A percentile compares a stretch with the other conserved stretches of the same genome.
These are phyloP conservation scores for Platycheirus albimanus DNA, from an alignment of 2,888 invertebrate species.

Conservation along the genomic window DNA sequence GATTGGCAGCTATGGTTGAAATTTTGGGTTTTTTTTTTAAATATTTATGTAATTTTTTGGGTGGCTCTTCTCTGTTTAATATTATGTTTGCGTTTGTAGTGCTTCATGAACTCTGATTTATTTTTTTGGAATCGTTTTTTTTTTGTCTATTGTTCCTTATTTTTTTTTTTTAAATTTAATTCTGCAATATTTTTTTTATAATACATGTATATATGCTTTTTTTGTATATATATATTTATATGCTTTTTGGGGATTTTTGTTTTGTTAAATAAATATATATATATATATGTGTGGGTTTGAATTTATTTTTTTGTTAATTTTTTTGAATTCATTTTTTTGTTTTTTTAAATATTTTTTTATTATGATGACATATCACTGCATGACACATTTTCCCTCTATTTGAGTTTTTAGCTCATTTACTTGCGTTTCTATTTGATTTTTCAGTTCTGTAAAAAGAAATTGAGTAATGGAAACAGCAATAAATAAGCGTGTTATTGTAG, in stretches of 20 bases:
- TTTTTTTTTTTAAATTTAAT: slow-evolving; percentile 40
- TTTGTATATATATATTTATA: slow-evolving; percentile 69
- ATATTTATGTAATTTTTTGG: slow-evolving; percentile 20
- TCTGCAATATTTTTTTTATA: slow-evolving; percentile 36
- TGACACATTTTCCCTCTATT: slow-evolving; percentile 97
- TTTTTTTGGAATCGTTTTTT: slow-evolving; percentile 34
- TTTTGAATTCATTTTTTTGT: slow-evolving; percentile 69
- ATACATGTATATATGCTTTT: slow-evolving; percentile 62
- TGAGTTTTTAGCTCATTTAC: slow-evolving; percentile 98
- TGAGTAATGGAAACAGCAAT: slow-evolving; percentile 83
- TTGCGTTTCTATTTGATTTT: slow-evolving; percentile 98
- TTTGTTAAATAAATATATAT: slow-evolving; percentile 72
- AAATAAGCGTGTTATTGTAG: slow-evolving; percentile 83
- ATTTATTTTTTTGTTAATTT: slow-evolving; percentile 60
- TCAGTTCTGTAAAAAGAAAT: slow-evolving; percentile 92
- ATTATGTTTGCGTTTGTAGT: slow-evolving; percentile 45
- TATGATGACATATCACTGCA: slow-evolving; percentile 90
- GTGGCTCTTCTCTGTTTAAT: slow-evolving; percentile 36
- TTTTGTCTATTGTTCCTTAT: slow-evolving; percentile 37
- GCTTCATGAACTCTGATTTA: slow-evolving; percentile 69
- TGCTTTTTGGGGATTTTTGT: slow-evolving; percentile 41
- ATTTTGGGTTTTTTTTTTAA: slow-evolving; percentile 40
- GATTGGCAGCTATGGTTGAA: slow-evolving; percentile 66
- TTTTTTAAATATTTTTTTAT: slow-evolving; percentile 73
- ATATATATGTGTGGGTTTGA: slow-evolving; percentile 72